A percentile compares a stretch with the other conserved stretches of the same genome.
These are phyloP conservation scores for Labrus mixtus DNA, from an alignment of 2,113 vertebrate species.

Conservation along the genomic window DNA sequence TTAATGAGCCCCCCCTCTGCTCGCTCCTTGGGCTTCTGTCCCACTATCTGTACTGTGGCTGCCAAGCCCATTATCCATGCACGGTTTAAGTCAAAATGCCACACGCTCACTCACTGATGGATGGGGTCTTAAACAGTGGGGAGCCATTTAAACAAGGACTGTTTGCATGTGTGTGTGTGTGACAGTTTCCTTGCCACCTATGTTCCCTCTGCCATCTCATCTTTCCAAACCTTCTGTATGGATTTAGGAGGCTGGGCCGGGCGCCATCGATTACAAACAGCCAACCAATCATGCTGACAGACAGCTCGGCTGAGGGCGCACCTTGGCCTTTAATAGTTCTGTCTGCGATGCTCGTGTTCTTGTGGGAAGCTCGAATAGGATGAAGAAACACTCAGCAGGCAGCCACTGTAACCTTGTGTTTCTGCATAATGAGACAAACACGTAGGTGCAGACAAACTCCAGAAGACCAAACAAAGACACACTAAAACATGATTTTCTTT, in stretches of 20 bases:
- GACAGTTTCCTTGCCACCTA: conserved; percentile 40
- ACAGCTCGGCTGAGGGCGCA: conserved; percentile 66
- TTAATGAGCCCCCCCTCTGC: conserved; percentile 57
- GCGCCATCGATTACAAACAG: conserved; percentile 74
- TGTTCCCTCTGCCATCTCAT: conserved; percentile 60
- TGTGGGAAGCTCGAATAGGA: conserved; percentile 45
- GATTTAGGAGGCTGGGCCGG: conserved; percentile 73
- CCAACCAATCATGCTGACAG: conserved; percentile 79
- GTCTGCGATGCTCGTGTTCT: conserved; percentile 35
- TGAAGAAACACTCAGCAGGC: conserved; percentile 55
- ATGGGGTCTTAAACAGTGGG: conserved; percentile 71
- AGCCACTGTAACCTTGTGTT: conserved; percentile 62
- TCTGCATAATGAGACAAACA: conserved; percentile 66
- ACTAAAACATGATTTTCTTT: conserved; percentile 39
- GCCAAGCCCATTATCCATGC: conserved; percentile 75
- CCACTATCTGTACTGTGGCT: conserved; percentile 56
- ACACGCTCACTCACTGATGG: conserved; percentile 66
- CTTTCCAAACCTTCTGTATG: conserved; percentile 63
- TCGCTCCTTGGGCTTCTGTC: conserved; percentile 61
- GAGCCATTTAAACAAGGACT: conserved; percentile 55
- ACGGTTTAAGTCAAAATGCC: conserved; percentile 75
- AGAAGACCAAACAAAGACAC: conserved; percentile 28
- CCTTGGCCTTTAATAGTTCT: conserved; percentile 71
- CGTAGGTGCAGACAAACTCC: conserved; percentile 39
- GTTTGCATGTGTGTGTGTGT: conserved; percentile 26